Conservation (phyloP, 2,113 vertebrate genomes). For the Sinocyclocheilus anshuiensis region DNA sequence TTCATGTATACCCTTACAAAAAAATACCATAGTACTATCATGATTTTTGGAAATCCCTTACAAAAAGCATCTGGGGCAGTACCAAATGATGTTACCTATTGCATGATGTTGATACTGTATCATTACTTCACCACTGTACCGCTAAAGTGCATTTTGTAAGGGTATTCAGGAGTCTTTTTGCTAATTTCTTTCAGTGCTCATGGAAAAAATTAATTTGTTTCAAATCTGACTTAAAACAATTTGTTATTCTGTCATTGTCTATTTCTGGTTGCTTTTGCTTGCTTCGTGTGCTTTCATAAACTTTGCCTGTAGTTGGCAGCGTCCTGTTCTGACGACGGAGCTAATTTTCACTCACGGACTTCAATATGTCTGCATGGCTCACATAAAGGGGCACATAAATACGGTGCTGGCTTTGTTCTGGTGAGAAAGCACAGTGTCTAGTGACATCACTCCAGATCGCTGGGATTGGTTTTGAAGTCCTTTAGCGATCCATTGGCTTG, state of each 20-base stretch:
- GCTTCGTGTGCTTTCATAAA: neutral
- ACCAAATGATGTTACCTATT: too few species aligned
- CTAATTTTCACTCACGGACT: constrained; percentile 70
- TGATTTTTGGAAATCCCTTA: too few species aligned
- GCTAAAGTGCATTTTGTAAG: too few species aligned
- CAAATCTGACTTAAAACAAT: constrained; percentile 26
- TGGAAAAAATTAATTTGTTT: constrained; percentile 36
- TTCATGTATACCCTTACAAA: neutral
- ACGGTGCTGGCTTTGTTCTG: constrained; percentile 67
- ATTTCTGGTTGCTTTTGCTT: neutral
- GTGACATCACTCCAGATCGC: constrained; percentile 62
- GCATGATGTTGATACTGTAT: too few species aligned
- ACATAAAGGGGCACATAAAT: constrained; percentile 61
- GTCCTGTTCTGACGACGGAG: constrained; percentile 65
- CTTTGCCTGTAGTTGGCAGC: constrained; percentile 55
- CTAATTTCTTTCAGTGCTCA: constrained; percentile 16
- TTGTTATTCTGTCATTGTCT: constrained; percentile 18
- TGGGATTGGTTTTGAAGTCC: constrained; percentile 50
- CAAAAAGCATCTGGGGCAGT: too few species aligned
- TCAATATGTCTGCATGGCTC: constrained; percentile 71
- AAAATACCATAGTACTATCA: too few species aligned
- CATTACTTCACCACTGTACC: too few species aligned
- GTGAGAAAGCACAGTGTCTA: constrained; percentile 65
- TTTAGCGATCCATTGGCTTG: constrained; percentile 62
- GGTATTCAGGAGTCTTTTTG: neutral